Percentiles rank a stretch among this genome's conserved stretches.
These are phyloP conservation scores for Mesorhabditis spiculigera DNA, from an alignment of 2,888 invertebrate species.

Conservation along the genomic window DNA sequence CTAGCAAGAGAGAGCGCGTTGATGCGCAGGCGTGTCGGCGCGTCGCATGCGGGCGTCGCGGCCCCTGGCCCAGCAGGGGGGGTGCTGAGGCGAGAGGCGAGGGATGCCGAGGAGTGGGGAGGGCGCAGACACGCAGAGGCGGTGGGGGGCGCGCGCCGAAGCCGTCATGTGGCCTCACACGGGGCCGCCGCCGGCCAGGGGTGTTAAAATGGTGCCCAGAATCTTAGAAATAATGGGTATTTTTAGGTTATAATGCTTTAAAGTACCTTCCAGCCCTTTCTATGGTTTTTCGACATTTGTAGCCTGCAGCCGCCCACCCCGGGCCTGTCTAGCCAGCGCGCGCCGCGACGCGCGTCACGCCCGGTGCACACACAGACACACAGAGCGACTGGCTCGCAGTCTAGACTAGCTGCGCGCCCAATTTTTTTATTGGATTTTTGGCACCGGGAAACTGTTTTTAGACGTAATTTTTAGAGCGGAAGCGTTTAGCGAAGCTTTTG, in stretches of 20 bases:
- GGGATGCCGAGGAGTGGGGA: conserved; percentile 5
- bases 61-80: conserved; percentile 6
- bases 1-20: neutral
- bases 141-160: conserved; percentile 8
- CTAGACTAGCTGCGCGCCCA: neutral
- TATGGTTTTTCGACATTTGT: neutral
- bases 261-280: too few relatives aligned
- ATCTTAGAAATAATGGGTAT: too few relatives aligned
- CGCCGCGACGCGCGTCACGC: conserved; percentile 8
- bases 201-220: too few relatives aligned
- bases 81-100: conserved; percentile 3
- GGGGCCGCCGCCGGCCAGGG: too few relatives aligned
- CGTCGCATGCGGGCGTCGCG: conserved; percentile 10
- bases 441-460: too few relatives aligned
- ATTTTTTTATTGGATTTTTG: too few relatives aligned
- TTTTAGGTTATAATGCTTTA: too few relatives aligned
- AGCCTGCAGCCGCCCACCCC: conserved; percentile 9
- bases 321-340: conserved; percentile 16
- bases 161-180: neutral
- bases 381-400: neutral
- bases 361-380: neutral
- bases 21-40: conserved; percentile 13
- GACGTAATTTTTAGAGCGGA: too few relatives aligned
- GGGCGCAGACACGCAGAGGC: conserved; percentile 7
- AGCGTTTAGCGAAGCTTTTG: too few relatives aligned